phyloP scores from a whole-genome alignment of 1,140 invertebrate species.

The Hylaeus anthracinus region DNA sequence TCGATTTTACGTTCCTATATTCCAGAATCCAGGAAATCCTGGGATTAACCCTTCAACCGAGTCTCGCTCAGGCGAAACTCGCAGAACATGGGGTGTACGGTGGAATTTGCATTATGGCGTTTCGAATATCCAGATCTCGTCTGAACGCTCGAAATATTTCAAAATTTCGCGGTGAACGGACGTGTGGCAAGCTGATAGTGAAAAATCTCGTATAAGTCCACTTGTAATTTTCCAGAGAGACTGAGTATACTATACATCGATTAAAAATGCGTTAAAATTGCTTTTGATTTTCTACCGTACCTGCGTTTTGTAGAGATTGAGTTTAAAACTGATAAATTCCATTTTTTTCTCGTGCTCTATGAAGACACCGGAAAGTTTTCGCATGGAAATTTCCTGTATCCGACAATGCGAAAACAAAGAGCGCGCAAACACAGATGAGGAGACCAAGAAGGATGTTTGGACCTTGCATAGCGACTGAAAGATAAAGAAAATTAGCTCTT shows the following conservation, averaged over 20 bases:
- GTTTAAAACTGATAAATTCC: too few species aligned
- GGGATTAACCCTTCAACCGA: neutral
- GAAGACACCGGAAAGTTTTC: neutral
- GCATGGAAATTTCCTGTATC: neutral
- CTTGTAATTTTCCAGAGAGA: neutral
- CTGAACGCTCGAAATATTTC: neutral
- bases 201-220: neutral
- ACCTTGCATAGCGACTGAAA: neutral
- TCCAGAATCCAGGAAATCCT: neutral
- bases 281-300: too few species aligned
- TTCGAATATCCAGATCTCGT: neutral
- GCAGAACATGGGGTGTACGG: neutral
- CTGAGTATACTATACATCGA: too few species aligned
- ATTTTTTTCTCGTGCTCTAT: too few species aligned
- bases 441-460: neutral
- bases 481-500: slow-evolving; percentile 18
- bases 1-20: slow-evolving; percentile 11
- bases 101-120: neutral
- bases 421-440: neutral
- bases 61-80: neutral
- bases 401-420: slow-evolving; percentile 16
- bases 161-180: neutral
- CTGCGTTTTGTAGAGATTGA: too few species aligned
- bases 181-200: too few species aligned
- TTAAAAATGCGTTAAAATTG: neutral